Evolutionary conservation across 1,140 invertebrate genomes (phyloP), one percentile per base, ranked within the genome.

Genomic region (Drosophila mojavensis): DNA sequence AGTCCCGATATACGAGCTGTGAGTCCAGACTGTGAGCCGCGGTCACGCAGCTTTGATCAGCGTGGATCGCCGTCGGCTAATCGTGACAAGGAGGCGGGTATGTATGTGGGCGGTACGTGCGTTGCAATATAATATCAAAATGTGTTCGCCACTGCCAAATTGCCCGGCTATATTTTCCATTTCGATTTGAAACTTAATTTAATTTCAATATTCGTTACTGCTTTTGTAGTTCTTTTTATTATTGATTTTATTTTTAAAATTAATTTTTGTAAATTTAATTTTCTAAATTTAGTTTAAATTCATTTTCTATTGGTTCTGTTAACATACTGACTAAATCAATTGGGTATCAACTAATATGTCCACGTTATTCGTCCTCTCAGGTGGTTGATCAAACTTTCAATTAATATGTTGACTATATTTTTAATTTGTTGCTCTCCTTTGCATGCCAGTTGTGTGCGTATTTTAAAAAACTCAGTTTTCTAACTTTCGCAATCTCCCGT

Each of bases 41-140:
- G 95, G 50, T 94, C 95, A 13, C 93, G 94, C 36, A 95, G 95
- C 78, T 95, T 94, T 60, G 95, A 95, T 85, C 94, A 95, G 74
- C 93, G 94, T 54, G 82, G 58, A 26, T 68, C 82, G 39, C 61
- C 79, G 91, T 66, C 83, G 13, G 61, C 71, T n/a, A 59, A 54
- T 41, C 93, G 94, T 66, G 92, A 93, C 15, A 94, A 65, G 93
- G 93, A 67, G 92, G 94, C 93, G 94, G 94, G 94, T 95, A 93
- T 93, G 86, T 86, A 83, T 83, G 48, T 66, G 28, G n/a, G 58
- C 53, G 51, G 41, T 33, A 15, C 20, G 28, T 9, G 28, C 45
- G 28, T 43, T 30, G 3, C 28, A 43, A 43, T 59, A 20, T 13
- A 41, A 56, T 24, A 43, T 17, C 10, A 24, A 11, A 20, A 15